Conservation (phyloP, 2,888 invertebrate genomes). For the Ochropleura leucogaster region DNA sequence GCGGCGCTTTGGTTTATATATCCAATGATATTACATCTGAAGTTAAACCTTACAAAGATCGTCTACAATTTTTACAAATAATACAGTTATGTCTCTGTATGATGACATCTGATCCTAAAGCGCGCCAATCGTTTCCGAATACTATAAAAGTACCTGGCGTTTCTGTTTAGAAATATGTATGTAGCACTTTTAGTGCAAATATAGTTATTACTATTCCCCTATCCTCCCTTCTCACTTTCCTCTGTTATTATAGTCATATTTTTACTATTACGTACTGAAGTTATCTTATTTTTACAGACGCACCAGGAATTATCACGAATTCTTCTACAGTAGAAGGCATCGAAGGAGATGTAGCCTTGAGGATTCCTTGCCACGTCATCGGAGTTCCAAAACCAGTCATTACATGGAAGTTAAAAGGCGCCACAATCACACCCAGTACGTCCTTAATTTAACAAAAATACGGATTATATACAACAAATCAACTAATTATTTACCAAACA, state of each 20-base stretch:
- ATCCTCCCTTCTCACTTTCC: neutral
- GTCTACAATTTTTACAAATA: neutral
- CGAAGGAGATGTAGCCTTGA: constrained; percentile 52
- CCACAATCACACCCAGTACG: constrained; percentile 45
- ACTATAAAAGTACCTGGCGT: no score
- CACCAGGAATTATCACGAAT: constrained; percentile 38
- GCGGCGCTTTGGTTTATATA: neutral
- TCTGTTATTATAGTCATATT: no score
- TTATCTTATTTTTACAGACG: constrained; percentile 22
- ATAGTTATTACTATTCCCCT: neutral
- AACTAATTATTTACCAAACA: neutral
- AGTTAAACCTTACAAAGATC: neutral
- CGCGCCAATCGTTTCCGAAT: neutral
- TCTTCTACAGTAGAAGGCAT: constrained; percentile 33
- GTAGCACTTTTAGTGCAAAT: neutral
- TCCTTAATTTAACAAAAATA: neutral
- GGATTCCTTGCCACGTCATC: constrained; percentile 49
- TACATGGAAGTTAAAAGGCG: constrained; percentile 46
- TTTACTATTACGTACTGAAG: neutral
- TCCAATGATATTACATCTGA: neutral
- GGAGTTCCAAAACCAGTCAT: constrained; percentile 52
- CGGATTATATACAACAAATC: neutral
- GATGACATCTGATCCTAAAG: neutral
- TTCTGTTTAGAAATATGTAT: neutral
- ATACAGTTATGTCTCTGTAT: neutral